Base-by-base conservation (phyloP, 2,888 invertebrate genomes). In the Acrobasis consociella region DNA sequence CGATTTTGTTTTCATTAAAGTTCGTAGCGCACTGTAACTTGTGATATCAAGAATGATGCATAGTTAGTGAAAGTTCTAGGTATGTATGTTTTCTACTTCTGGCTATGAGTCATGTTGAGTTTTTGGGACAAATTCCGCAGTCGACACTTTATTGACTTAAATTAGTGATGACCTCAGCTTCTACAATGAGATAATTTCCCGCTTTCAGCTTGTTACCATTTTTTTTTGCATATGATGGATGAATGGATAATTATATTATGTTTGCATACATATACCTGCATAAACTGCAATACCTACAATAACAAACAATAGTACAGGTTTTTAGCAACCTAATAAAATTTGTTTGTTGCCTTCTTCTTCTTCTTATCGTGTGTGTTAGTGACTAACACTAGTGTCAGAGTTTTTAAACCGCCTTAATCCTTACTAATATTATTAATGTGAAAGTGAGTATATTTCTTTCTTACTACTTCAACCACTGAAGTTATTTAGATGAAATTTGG, bases 191-290 rank as follows among this genome's bases (percentile, higher is more conserved):
- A 31, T n/a, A 52, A 52, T 52, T 31, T 17, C n/a, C 52, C n/a
- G 22, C 17, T 22, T 22, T 51, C 51, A 17, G 22, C 31, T 52
- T 31, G 13, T 52, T 52, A 52, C 31, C 17, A 13, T 7, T 9
- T 0, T 1, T 9, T 17, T 52, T 22, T 52, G 22, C 13, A 22
- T 8, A 22, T 16, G 58, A 15, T 13, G 46, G 46, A 11, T n/a
- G 7, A 7, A 46, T 46, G 5, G 11, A 46, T n/a, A 52, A 13
- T 51, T 55, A 50, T 69, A 49, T n/a, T 49, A 22, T 22, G 22
- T 55, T 63, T 50, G 37, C 65, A 49, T 39, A 59, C 62, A 31
- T 3, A 5, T 22, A 3, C 22, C 22, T 22, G 5, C 22, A 22
- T 22, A n/a, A n/a, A n/a, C n/a, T 22, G 2, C 1, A 8, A 42